Percentiles rank a stretch among this genome's conserved stretches.
phyloP scores from a whole-genome alignment of 1,140 invertebrate species.

The Hylyphantes graminicola region DNA sequence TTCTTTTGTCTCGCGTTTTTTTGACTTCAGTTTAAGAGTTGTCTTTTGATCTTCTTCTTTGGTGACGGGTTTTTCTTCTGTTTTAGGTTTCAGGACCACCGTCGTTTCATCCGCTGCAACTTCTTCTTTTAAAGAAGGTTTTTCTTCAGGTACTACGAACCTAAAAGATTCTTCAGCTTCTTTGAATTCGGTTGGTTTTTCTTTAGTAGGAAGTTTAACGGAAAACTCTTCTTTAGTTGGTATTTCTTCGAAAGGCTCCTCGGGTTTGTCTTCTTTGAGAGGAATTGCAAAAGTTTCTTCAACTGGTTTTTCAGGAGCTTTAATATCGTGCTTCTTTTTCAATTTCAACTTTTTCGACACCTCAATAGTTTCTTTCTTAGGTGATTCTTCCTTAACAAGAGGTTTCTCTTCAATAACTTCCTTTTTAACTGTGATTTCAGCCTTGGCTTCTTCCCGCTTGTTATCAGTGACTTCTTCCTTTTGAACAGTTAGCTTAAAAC shows the following conservation, averaged over 20 bases:
- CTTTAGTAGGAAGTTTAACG: slow-evolving; percentile 65
- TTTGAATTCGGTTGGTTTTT: slow-evolving; percentile 64
- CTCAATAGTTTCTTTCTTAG: slow-evolving; percentile 69
- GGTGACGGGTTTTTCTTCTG: slow-evolving; percentile 32
- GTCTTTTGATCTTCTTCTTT: slow-evolving; percentile 38
- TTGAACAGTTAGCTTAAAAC: slow-evolving; percentile 65
- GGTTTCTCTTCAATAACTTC: slow-evolving; percentile 74
- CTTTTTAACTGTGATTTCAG: slow-evolving; percentile 77
- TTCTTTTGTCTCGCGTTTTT: slow-evolving; percentile 13
- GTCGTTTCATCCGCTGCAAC: slow-evolving; percentile 42
- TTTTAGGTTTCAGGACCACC: slow-evolving; percentile 45
- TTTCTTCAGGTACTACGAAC: slow-evolving; percentile 34
- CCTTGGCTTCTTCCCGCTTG: slow-evolving; percentile 67
- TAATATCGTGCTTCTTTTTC: slow-evolving; percentile 56
- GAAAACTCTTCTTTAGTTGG: slow-evolving; percentile 62
- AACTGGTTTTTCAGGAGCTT: slow-evolving; percentile 51
- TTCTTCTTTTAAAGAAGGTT: slow-evolving; percentile 48
- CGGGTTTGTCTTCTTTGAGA: slow-evolving; percentile 69
- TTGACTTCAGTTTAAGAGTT: slow-evolving; percentile 42
- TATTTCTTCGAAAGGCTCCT: slow-evolving; percentile 63
- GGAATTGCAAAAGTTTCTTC: slow-evolving; percentile 63
- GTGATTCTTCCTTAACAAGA: slow-evolving; percentile 75
- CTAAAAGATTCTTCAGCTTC: slow-evolving; percentile 35
- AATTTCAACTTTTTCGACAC: slow-evolving; percentile 60
- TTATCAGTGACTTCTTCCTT: slow-evolving; percentile 69